These are phyloP conservation scores for Chiridota heheva DNA, from an alignment of 35 echinoderm and acorn worm species.

Conservation along the genomic window DNA sequence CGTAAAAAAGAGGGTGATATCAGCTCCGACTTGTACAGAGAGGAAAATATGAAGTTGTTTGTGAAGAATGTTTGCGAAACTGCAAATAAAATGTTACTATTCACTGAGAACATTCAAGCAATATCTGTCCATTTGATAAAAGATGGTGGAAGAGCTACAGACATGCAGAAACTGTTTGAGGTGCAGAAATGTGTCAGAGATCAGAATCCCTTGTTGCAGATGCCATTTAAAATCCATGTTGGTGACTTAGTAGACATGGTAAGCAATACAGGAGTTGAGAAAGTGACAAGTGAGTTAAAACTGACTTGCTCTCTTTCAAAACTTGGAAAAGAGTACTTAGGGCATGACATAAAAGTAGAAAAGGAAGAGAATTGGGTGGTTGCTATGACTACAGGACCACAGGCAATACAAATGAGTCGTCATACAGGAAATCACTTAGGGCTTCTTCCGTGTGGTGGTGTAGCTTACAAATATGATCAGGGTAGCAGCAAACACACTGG, in stretches of 20 bases:
- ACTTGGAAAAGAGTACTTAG: no score
- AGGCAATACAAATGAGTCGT: background rate
- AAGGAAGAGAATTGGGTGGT: background rate
- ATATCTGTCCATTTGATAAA: slow-evolving; percentile 47
- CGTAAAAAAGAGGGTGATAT: slow-evolving; percentile 45
- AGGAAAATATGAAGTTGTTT: slow-evolving; percentile 26
- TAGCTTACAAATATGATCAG: slow-evolving; percentile 15
- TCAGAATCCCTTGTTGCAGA: no score
- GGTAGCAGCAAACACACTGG: background rate
- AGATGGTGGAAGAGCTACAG: background rate
- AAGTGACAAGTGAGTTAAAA: no score
- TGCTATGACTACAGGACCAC: background rate
- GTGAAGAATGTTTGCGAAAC: slow-evolving; percentile 26
- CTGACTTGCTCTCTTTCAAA: no score
- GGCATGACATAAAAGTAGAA: no score
- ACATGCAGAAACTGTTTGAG: no score
- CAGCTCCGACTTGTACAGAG: slow-evolving; percentile 30
- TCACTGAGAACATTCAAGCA: slow-evolving; percentile 67
- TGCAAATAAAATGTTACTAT: slow-evolving; percentile 46
- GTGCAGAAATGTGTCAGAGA: no score
- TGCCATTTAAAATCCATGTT: no score
- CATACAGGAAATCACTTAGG: slow-evolving; percentile 1
- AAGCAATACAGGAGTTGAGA: no score
- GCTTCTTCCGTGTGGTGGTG: slow-evolving; percentile 40
- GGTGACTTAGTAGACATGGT: no score